Evolutionary conservation across 2,888 invertebrate genomes (phyloP).

Genomic region (Chorisops tibialis): DNA sequence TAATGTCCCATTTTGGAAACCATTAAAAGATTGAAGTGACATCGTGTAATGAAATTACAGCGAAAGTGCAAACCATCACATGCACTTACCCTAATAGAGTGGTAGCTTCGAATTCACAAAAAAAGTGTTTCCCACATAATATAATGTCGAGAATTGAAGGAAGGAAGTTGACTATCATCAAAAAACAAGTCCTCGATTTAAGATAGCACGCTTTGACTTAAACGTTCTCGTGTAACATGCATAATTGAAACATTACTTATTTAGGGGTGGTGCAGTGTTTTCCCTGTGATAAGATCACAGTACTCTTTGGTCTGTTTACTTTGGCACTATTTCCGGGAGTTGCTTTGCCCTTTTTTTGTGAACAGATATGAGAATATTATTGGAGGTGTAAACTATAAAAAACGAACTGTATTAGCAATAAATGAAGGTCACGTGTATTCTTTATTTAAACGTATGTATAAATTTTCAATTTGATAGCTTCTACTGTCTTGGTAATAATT

Average conservation of each 20-base stretch:
- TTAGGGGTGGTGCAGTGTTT: constrained; percentile 1
- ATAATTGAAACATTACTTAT: constrained; percentile 23
- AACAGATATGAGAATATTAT: background rate
- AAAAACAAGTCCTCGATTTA: background rate
- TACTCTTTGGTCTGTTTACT: background rate
- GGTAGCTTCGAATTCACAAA: background rate
- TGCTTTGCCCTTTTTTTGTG: too few species aligned
- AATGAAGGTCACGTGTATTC: too few species aligned
- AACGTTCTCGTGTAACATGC: background rate
- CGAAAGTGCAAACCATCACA: background rate
- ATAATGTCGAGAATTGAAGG: background rate
- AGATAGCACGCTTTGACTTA: background rate
- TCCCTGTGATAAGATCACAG: background rate
- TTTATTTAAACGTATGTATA: too few species aligned
- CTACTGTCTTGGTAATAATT: too few species aligned
- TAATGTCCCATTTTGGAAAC: too few species aligned
- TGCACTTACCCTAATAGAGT: too few species aligned
- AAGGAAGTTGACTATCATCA: background rate
- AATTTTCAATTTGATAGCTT: too few species aligned
- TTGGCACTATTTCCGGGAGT: too few species aligned
- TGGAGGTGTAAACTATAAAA: background rate
- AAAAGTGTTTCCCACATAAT: background rate
- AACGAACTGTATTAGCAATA: background rate
- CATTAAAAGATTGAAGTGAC: background rate
- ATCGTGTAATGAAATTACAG: background rate